phyloP scores from a whole-genome alignment of 2,797 vertebrate species.

The Lepus townsendii region DNA sequence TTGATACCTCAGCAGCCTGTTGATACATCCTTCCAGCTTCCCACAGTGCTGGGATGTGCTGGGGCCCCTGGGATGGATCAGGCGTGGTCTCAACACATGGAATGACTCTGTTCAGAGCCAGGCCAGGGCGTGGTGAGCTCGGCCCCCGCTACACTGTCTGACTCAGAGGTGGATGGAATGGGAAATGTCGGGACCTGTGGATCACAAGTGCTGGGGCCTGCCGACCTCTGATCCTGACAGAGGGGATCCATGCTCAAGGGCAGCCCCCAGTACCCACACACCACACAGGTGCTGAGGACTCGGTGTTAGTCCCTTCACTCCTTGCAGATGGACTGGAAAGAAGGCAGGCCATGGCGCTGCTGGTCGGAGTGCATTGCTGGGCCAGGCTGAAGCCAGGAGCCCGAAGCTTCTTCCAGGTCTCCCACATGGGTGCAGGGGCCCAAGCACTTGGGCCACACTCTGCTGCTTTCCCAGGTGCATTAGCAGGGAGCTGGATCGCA shows the following conservation, averaged over 20 bases:
- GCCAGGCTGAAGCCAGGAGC: background rate
- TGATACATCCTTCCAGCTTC: conserved; percentile 51
- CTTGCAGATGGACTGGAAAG: background rate
- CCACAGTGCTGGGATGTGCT: conserved; percentile 20
- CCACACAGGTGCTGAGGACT: background rate
- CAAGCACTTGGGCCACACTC: background rate
- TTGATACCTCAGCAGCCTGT: conserved; percentile 61
- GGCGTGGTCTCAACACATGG: conserved; percentile 31
- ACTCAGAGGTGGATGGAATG: conserved; percentile 54
- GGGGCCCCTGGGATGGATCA: background rate
- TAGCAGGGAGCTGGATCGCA: no score
- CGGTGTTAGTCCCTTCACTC: background rate
- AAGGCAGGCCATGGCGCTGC: background rate
- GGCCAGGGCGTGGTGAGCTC: background rate
- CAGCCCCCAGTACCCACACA: background rate
- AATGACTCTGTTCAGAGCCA: background rate
- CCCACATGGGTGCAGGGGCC: no score
- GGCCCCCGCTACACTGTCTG: conserved; percentile 50
- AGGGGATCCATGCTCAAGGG: background rate
- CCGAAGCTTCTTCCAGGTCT: no score
- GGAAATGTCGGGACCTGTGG: background rate
- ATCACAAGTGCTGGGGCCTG: background rate
- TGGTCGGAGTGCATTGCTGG: background rate
- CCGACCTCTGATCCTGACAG: background rate
- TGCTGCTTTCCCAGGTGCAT: background rate